These are phyloP conservation scores for Zaprionus kolodkinae DNA, from an alignment of 1,140 invertebrate species.

Conservation along the genomic window DNA sequence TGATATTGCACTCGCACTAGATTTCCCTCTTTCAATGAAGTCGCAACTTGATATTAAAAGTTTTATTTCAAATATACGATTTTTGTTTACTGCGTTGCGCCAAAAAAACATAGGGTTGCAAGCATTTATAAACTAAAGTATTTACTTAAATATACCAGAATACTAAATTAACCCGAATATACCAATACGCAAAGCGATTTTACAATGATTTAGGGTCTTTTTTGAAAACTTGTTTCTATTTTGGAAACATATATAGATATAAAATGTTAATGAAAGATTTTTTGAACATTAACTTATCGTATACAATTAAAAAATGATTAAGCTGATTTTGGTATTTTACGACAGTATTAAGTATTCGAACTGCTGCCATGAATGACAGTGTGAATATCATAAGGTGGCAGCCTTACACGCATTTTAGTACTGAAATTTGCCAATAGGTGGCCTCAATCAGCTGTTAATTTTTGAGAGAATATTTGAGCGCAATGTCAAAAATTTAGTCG, in stretches of 20 bases:
- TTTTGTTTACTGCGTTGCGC: background rate
- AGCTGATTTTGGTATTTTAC: background rate
- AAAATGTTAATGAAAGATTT: background rate
- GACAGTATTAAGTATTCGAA: background rate
- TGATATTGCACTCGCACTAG: no score
- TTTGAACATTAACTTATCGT: no score
- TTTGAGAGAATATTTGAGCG: background rate
- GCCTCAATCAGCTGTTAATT: background rate
- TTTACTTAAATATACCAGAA: background rate
- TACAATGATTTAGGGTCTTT: no score
- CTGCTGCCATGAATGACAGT: background rate
- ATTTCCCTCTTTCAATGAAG: no score
- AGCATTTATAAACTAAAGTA: background rate
- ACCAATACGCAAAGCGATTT: background rate
- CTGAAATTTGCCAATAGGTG: background rate
- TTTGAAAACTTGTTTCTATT: no score
- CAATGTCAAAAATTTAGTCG: background rate
- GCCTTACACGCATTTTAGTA: background rate
- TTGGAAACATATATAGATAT: no score
- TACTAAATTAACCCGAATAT: background rate
- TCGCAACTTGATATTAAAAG: background rate
- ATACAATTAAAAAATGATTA: background rate
- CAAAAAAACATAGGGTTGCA: background rate
- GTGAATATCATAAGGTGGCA: background rate
- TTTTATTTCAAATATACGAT: background rate